phyloP scores from a whole-genome alignment of 2,113 vertebrate species.

The Columba livia region DNA sequence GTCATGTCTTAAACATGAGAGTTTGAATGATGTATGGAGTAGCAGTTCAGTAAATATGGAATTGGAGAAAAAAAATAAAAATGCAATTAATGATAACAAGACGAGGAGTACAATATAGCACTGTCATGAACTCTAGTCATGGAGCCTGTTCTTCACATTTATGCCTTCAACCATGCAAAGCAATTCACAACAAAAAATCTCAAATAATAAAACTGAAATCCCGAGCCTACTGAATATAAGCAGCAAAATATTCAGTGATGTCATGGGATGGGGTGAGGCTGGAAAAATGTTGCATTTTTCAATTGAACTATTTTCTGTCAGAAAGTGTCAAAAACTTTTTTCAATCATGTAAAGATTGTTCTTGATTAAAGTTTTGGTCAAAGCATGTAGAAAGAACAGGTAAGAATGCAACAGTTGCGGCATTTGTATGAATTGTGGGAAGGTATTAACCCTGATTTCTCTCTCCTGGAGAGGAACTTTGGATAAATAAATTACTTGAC shows the following conservation, averaged over 20 bases:
- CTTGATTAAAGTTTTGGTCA: background rate
- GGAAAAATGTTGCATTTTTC: background rate
- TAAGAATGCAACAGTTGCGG: background rate
- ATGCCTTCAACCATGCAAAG: background rate
- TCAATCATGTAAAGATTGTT: background rate
- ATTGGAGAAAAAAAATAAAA: background rate
- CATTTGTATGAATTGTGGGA: background rate
- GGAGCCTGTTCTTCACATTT: background rate
- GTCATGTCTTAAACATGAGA: background rate
- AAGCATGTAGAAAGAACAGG: background rate
- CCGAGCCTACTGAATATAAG: background rate
- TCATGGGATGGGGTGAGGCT: background rate
- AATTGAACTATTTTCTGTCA: background rate
- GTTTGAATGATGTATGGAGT: background rate
- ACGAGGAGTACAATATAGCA: background rate
- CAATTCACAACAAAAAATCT: background rate
- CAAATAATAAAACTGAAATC: background rate
- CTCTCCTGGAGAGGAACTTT: background rate
- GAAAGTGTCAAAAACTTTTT: background rate
- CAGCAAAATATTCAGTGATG: background rate
- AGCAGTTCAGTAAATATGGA: background rate
- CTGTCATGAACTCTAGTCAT: background rate
- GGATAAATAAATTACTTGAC: background rate
- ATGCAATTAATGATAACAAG: background rate
- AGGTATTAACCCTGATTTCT: background rate